phyloP scores from a whole-genome alignment of 2,888 invertebrate species.

The Agonopterix subpropinquella region DNA sequence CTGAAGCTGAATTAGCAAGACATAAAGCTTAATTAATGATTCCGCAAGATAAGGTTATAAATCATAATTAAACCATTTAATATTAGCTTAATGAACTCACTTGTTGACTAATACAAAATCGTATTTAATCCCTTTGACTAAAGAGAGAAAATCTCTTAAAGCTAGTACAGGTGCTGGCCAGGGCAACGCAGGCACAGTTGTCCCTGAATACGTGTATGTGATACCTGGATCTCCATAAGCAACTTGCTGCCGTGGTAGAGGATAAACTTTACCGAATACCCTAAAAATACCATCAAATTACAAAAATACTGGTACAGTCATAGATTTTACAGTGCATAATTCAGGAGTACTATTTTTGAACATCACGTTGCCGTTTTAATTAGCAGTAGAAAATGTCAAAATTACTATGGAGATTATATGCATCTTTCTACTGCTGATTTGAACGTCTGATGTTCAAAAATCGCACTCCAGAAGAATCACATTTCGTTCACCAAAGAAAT shows the following conservation, averaged over 20 bases:
- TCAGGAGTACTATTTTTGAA: not conserved
- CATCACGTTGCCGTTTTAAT: too few species aligned
- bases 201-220: conserved; percentile 79
- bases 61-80: not conserved
- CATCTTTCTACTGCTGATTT: too few species aligned
- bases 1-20: too few species aligned
- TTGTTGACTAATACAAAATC: conserved; percentile 81
- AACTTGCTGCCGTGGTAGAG: conserved; percentile 81
- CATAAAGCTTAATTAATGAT: not conserved
- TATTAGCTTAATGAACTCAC: conserved; percentile 51
- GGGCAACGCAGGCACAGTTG: conserved; percentile 77
- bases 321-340: not conserved
- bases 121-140: conserved; percentile 72
- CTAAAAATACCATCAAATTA: conserved; percentile 32
- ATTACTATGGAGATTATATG: too few species aligned
- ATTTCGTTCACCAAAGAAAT: too few species aligned
- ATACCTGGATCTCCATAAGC: conserved; percentile 80
- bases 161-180: conserved; percentile 74
- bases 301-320: too few species aligned
- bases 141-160: conserved; percentile 66
- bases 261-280: conserved; percentile 80
- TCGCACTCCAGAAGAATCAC: too few species aligned
- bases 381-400: too few species aligned
- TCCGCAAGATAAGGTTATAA: not conserved
- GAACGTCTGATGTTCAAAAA: too few species aligned